Conservation (phyloP, 2,888 invertebrate species). For the Glyphotaelius pellucidus region DNA sequence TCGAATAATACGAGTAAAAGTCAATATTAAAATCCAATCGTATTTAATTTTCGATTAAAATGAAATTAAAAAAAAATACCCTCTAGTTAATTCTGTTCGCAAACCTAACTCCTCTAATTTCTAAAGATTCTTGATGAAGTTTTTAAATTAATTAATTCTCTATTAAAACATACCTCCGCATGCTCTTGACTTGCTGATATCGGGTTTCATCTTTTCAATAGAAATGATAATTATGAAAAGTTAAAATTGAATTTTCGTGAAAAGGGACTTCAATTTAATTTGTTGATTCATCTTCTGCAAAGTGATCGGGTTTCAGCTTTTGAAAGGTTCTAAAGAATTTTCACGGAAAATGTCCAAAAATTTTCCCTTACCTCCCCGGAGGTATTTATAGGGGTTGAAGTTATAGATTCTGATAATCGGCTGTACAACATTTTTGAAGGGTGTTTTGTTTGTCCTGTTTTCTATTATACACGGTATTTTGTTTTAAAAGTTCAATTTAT, state of each 20-base stretch:
- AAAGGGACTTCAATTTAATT: conserved; percentile 44
- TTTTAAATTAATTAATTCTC: not conserved
- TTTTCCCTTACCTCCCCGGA: not conserved
- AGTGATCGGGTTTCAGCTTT: conserved; percentile 23
- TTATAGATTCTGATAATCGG: not conserved
- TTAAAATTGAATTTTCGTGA: conserved; percentile 43
- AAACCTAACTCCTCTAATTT: not conserved
- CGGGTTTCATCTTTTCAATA: conserved; percentile 1
- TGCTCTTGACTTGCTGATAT: not conserved
- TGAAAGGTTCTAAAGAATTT: not conserved
- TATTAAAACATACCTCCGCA: conserved; percentile 15
- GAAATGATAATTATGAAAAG: not conserved
- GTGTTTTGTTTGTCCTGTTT: not conserved
- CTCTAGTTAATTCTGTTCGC: not conserved
- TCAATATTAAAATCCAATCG: not conserved
- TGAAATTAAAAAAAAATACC: not conserved
- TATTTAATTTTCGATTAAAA: not conserved
- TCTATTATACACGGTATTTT: not conserved
- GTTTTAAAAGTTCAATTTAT: not conserved
- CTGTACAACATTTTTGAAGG: not conserved
- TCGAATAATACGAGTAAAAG: too few species aligned
- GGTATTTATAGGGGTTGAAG: not conserved
- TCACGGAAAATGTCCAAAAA: not conserved
- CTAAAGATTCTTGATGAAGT: not conserved
- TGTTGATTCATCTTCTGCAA: conserved; percentile 34